Percentiles rank a stretch among this genome's conserved stretches.
Conservation (phyloP, 2,797 vertebrate genomes). For the Zalophus californianus region DNA sequence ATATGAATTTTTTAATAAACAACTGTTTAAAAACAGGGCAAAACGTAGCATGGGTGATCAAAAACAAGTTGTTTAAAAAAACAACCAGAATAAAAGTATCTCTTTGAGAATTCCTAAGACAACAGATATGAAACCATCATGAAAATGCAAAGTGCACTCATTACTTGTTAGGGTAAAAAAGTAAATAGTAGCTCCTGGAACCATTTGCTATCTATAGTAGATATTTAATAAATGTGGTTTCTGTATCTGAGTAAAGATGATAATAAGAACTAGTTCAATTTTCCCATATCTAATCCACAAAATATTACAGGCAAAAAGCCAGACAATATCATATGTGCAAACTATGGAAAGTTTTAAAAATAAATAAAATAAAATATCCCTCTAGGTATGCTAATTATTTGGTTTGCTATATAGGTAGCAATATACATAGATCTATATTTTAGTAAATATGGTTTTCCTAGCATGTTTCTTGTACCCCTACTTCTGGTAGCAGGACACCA, state of each 20-base stretch:
- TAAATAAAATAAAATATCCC: background rate
- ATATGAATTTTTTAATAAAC: constrained; percentile 51
- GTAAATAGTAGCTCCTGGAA: background rate
- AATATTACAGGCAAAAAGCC: background rate
- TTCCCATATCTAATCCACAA: background rate
- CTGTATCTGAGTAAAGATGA: background rate
- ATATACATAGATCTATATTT: background rate
- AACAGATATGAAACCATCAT: background rate
- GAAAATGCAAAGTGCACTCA: constrained; percentile 3
- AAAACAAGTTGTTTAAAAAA: background rate
- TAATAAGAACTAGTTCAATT: constrained; percentile 14
- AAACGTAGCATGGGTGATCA: background rate
- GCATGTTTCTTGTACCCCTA: background rate
- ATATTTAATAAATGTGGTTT: background rate
- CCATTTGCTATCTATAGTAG: background rate
- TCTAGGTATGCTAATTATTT: background rate
- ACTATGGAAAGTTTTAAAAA: constrained; percentile 3
- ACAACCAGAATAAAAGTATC: background rate
- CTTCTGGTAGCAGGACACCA: background rate
- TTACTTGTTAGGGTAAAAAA: background rate
- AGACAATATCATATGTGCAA: background rate
- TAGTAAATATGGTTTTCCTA: background rate
- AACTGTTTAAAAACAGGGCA: background rate
- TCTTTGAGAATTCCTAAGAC: constrained; percentile 4
- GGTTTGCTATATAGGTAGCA: background rate